phyloP scores from a whole-genome alignment of 64 coral and sea anemone genomes.

The Dendrophyllia cribrosa region DNA sequence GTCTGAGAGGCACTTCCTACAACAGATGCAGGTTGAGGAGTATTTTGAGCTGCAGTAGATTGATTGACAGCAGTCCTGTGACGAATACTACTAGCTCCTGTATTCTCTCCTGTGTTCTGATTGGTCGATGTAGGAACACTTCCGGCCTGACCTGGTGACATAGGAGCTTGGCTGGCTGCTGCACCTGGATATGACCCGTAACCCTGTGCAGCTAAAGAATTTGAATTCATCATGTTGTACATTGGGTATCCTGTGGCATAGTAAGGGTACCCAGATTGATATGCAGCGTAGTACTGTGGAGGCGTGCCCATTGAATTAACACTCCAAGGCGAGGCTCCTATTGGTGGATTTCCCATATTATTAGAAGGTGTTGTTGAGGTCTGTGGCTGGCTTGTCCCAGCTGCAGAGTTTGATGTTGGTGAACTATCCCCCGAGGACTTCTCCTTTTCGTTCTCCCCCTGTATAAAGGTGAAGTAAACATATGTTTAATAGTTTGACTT shows the following conservation, averaged over 20 bases:
- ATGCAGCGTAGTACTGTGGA: slow-evolving; percentile 30
- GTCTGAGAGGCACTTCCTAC: neutral
- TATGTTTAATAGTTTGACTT: neutral
- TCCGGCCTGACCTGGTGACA: neutral
- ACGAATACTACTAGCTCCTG: slow-evolving; percentile 3
- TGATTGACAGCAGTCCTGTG: slow-evolving; percentile 42
- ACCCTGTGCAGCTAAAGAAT: slow-evolving; percentile 7
- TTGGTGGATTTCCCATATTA: neutral
- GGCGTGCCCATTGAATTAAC: neutral
- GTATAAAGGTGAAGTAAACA: neutral
- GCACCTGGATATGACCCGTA: neutral
- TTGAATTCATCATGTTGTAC: slow-evolving; percentile 13
- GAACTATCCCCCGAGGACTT: neutral
- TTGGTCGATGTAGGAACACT: neutral
- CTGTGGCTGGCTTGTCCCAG: slow-evolving; percentile 1
- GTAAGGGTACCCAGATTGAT: slow-evolving; percentile 34
- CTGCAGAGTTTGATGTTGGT: slow-evolving; percentile 18
- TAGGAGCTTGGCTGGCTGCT: neutral
- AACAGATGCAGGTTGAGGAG: neutral
- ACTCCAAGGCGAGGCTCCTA: neutral
- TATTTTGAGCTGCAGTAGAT: neutral
- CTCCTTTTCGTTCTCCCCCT: slow-evolving; percentile 51
- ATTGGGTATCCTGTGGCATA: slow-evolving; percentile 45
- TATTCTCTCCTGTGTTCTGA: slow-evolving; percentile 29
- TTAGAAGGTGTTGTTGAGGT: neutral